These are phyloP conservation scores for Todus mexicanus DNA, from an alignment of 2,797 vertebrate species.

Conservation along the genomic window DNA sequence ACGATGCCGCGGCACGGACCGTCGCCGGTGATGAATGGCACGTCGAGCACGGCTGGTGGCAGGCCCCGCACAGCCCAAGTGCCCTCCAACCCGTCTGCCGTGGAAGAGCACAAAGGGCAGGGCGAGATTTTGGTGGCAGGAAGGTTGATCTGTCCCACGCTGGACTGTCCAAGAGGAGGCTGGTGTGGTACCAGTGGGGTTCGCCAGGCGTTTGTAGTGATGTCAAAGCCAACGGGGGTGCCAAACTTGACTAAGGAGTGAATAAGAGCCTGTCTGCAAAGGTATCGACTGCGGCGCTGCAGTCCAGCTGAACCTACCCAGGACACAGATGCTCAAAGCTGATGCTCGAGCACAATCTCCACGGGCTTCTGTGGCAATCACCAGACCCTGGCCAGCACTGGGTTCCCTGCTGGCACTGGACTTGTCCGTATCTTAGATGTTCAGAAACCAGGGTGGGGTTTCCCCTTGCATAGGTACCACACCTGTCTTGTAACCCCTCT, in stretches of 20 bases:
- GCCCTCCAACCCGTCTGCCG: neutral
- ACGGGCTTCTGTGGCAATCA: neutral
- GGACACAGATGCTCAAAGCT: neutral
- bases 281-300: accelerated
- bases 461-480: accelerated
- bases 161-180: neutral
- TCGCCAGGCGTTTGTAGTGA: neutral
- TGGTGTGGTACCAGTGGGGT: accelerated
- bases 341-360: neutral
- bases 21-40: constrained; percentile 92
- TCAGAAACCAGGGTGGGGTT: neutral
- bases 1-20: constrained; percentile 91
- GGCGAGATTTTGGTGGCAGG: constrained; percentile 44
- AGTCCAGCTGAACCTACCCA: neutral
- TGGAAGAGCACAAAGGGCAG: constrained; percentile 70
- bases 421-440: neutral
- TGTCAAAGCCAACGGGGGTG: neutral
- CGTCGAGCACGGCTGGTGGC: constrained; percentile 84
- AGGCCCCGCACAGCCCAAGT: neutral
- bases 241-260: neutral
- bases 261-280: neutral
- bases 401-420: accelerated
- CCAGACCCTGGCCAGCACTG: neutral
- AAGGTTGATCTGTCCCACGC: neutral
- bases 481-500: neutral